Evolutionary conservation across 2,888 invertebrate genomes (phyloP).

Genomic region (Pseudococcus jackbeardsleyi): DNA sequence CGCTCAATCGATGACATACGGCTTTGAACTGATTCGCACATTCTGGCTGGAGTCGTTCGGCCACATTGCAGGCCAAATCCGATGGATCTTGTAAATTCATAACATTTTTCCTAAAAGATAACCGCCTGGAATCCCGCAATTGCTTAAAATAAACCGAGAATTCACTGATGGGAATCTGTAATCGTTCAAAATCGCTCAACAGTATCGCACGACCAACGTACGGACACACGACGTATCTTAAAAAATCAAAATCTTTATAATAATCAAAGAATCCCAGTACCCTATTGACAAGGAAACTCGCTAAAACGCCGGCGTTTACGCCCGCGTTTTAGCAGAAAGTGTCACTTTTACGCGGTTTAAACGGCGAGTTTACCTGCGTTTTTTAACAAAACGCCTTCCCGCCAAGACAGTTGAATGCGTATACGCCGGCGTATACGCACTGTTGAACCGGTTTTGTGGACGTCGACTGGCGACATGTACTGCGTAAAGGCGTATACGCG

Average conservation of each 20-base stretch:
- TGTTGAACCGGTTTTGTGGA: too few species aligned
- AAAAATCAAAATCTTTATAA: slow-evolving; percentile 33
- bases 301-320: too few species aligned
- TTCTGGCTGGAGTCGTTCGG: background rate
- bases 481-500: too few species aligned
- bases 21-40: background rate
- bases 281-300: too few species aligned
- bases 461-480: too few species aligned
- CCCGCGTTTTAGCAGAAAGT: too few species aligned
- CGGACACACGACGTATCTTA: slow-evolving; percentile 15
- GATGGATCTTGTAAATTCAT: slow-evolving; percentile 55
- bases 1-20: slow-evolving; percentile 10
- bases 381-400: too few species aligned
- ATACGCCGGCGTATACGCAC: too few species aligned
- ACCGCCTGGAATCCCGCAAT: background rate
- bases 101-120: background rate
- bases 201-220: background rate
- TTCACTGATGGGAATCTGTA: background rate
- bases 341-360: too few species aligned
- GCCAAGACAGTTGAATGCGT: too few species aligned
- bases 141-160: slow-evolving; percentile 3
- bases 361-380: too few species aligned
- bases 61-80: background rate
- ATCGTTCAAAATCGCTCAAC: background rate
- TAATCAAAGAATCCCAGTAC: slow-evolving; percentile 41